Conservation (phyloP, 2,797 vertebrate genomes). For the Pelochelys cantorii region DNA sequence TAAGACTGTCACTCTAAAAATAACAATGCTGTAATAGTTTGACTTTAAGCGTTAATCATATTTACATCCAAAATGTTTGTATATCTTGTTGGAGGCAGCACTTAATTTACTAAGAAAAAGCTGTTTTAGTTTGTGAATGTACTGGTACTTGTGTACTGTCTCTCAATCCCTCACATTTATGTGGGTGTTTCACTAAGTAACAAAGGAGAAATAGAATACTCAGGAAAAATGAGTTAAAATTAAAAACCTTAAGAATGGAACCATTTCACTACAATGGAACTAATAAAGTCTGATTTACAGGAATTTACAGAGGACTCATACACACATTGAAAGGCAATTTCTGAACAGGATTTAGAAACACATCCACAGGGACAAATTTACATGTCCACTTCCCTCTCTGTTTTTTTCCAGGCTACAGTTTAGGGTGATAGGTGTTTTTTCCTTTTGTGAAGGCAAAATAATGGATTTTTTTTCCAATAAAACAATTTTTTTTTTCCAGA, state of each 20-base stretch:
- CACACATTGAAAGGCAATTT: background rate
- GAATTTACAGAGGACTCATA: background rate
- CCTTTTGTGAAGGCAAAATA: background rate
- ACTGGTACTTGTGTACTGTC: background rate
- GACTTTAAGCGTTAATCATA: background rate
- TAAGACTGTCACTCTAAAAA: background rate
- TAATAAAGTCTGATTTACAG: background rate
- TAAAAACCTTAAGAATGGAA: background rate
- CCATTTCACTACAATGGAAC: background rate
- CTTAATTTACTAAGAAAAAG: background rate
- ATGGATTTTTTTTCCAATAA: background rate
- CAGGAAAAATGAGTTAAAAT: background rate
- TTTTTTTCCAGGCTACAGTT: background rate
- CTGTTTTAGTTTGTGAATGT: background rate
- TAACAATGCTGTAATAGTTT: background rate
- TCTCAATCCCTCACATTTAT: background rate
- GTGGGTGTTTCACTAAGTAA: background rate
- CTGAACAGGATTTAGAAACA: background rate
- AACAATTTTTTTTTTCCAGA: background rate
- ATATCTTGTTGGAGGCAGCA: background rate
- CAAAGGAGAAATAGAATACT: background rate
- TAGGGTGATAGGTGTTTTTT: background rate
- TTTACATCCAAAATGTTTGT: background rate
- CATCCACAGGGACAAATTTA: background rate
- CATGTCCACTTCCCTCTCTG: background rate